Base-by-base conservation (phyloP, 2,113 vertebrate species). In the Sardina pilchardus region DNA sequence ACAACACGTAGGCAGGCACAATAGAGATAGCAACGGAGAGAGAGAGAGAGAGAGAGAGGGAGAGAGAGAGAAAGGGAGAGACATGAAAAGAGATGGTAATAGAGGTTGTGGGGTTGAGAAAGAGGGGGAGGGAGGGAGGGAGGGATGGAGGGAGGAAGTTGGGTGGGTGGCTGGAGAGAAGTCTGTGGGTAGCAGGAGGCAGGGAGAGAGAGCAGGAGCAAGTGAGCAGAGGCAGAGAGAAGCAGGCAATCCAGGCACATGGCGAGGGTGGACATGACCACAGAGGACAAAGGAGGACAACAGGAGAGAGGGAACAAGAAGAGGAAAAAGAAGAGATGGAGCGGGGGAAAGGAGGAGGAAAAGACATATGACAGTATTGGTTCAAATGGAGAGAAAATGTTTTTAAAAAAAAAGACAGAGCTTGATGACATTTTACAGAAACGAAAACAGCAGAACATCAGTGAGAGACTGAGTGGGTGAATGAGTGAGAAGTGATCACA, bases 311-410 rank as follows among this genome's bases (percentile, higher is more conserved):
- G 91, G 90, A 89, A 92, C 90, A 86, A 85, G 91, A 93, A 91
- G 92, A 93, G 91, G 92, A 94, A 93, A 92, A 92, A 91, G 91
- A 92, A 91, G 90, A 90, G 91, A 89, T 89, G 91, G 91, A 90
- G 89, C 89, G 92, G 14, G 30, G 30, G 16, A 34, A 78, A 78
- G 4, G 17, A 3, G 71, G 7, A 30, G 26, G 26, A 71, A 26
- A 30, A 30, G 63, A 71, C 12, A 50, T 71, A 26, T 14, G 34
- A 71, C 26, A 9, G 12, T 71, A 8, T 71, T 71, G 63, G 63
- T 14, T 71, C 26, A 71, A 34, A 71, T 71, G 63, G 26, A 71
- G 63, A 71, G 63, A 71, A 71, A 34, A 71, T 71, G 63, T n/a
- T n/a, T n/a, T n/a, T n/a, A n/a, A 47, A 47, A 53, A 53, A 17